These are phyloP conservation scores for Helostoma temminkii DNA, from an alignment of 2,797 vertebrate genomes.

Conservation along the genomic window DNA sequence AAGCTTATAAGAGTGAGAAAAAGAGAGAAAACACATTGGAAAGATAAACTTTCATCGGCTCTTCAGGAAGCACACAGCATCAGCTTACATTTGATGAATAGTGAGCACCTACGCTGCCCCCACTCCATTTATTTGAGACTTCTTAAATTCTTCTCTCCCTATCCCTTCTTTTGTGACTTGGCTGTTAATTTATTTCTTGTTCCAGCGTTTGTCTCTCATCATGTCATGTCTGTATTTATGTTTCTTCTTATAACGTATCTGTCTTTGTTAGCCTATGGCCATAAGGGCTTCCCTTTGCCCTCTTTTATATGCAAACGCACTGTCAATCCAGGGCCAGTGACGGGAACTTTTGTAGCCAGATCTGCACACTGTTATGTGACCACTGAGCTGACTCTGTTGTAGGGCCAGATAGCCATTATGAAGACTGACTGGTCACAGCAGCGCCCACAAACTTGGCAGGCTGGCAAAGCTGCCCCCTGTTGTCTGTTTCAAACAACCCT, in stretches of 20 bases:
- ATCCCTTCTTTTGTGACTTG: conserved; percentile 14
- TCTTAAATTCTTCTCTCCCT: conserved; percentile 11
- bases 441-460: conserved; percentile 76
- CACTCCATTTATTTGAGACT: conserved; percentile 33
- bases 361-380: conserved; percentile 65
- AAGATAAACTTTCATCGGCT: conserved; percentile 65
- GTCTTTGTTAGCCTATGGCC: neutral
- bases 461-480: conserved; percentile 66
- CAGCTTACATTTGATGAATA: conserved; percentile 64
- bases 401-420: conserved; percentile 72
- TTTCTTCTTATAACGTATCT: neutral
- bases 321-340: conserved; percentile 47
- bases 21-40: conserved; percentile 45
- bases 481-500: conserved; percentile 63
- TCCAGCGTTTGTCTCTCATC: neutral
- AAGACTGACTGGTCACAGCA: conserved; percentile 75
- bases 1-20: conserved; percentile 47
- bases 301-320: conserved; percentile 37
- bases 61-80: conserved; percentile 47
- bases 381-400: conserved; percentile 65
- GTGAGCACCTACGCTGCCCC: conserved; percentile 25
- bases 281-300: conserved; percentile 6
- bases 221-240: neutral
- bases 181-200: conserved; percentile 4
- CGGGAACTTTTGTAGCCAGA: conserved; percentile 44